A percentile compares a stretch with the other conserved stretches of the same genome.
These are phyloP conservation scores for Chouioia cunea DNA, from an alignment of 2,888 invertebrate genomes.

Conservation along the genomic window DNA sequence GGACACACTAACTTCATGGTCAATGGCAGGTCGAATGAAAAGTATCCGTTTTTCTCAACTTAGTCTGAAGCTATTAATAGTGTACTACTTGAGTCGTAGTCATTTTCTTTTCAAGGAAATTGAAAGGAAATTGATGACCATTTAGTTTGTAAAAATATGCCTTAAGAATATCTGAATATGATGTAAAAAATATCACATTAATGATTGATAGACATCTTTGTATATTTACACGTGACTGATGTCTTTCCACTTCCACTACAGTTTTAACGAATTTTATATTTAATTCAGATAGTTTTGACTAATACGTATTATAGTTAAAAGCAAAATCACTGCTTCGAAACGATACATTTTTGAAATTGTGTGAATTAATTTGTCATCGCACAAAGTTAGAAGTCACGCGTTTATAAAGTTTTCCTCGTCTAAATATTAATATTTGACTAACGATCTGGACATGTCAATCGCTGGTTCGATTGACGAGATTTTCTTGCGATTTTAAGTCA, in stretches of 20 bases:
- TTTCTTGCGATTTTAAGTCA: constrained; percentile 16
- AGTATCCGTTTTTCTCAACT: constrained; percentile 56
- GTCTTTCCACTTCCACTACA: no score
- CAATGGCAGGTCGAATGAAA: constrained; percentile 58
- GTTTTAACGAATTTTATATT: neutral
- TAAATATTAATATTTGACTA: constrained; percentile 1
- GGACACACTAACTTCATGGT: constrained; percentile 54
- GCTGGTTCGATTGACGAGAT: constrained; percentile 45
- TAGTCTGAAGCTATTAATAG: constrained; percentile 53
- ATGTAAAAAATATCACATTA: neutral
- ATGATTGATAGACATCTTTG: neutral
- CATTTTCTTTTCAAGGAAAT: constrained; percentile 40
- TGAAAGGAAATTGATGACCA: no score
- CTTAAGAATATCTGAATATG: neutral
- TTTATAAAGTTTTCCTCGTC: constrained; percentile 19
- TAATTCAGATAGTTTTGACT: neutral
- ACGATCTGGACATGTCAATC: constrained; percentile 36
- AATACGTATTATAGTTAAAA: neutral
- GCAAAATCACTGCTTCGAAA: neutral
- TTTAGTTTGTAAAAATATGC: neutral
- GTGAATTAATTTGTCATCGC: constrained; percentile 47
- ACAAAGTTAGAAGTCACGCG: constrained; percentile 47
- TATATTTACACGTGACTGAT: no score
- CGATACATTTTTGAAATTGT: constrained; percentile 15
- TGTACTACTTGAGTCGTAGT: constrained; percentile 33